A percentile compares a stretch with the other conserved stretches of the same genome.
phyloP scores from a whole-genome alignment of 2,113 vertebrate genomes.

The Puntigrus tetrazona region DNA sequence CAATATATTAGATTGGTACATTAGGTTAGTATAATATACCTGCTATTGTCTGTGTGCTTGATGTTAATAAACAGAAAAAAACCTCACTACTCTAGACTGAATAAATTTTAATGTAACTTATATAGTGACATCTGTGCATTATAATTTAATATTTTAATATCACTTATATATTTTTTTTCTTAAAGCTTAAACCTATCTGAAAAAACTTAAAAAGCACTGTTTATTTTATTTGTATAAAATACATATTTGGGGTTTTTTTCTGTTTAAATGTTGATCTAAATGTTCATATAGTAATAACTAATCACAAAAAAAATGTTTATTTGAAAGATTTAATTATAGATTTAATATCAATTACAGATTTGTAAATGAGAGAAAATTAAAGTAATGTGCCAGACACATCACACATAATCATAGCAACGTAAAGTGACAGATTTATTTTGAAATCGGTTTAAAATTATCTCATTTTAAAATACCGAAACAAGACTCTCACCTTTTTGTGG shows the following conservation, averaged over 20 bases:
- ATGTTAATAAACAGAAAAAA: not conserved
- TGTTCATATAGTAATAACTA: not conserved
- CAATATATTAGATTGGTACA: not conserved
- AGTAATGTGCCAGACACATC: not conserved
- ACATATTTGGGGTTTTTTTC: not conserved
- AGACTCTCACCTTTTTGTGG: conserved; percentile 85
- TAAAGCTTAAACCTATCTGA: not conserved
- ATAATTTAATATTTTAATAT: not conserved
- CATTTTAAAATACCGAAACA: not conserved
- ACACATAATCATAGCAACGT: not conserved
- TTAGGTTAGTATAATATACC: not conserved
- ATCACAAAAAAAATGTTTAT: not conserved
- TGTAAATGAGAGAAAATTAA: not conserved
- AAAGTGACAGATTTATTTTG: not conserved
- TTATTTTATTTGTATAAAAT: not conserved
- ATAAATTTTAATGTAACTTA: not conserved
- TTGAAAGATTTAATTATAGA: not conserved
- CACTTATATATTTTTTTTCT: not conserved
- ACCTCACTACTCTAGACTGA: not conserved
- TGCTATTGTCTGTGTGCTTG: no score
- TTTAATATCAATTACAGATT: not conserved
- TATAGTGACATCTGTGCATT: not conserved
- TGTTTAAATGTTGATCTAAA: no score
- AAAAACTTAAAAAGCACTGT: not conserved
- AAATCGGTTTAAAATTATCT: not conserved